These are phyloP conservation scores for Anthrax anthrax DNA, from an alignment of 2,888 invertebrate genomes.

Conservation along the genomic window DNA sequence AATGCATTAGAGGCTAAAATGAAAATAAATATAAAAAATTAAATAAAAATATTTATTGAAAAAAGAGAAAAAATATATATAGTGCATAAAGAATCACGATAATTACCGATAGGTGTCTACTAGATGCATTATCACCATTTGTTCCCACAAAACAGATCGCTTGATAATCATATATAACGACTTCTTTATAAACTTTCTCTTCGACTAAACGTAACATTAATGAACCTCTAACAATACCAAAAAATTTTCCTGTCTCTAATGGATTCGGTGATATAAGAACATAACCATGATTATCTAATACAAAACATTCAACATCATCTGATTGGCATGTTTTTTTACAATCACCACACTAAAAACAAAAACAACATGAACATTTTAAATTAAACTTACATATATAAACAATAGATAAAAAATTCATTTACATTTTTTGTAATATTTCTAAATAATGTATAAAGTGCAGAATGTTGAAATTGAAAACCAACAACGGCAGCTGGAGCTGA, in stretches of 20 bases:
- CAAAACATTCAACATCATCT: constrained; percentile 60
- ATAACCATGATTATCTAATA: constrained; percentile 83
- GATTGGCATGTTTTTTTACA: constrained; percentile 47
- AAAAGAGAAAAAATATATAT: neutral
- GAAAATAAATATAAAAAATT: too few relatives aligned
- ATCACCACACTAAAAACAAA: constrained; percentile 13
- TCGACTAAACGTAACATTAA: constrained; percentile 61
- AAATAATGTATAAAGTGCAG: constrained; percentile 59
- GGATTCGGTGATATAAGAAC: constrained; percentile 61
- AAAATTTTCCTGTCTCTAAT: constrained; percentile 66
- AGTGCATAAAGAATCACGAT: neutral
- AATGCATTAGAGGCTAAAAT: constrained; percentile 43
- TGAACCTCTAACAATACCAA: constrained; percentile 67
- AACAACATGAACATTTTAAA: too few relatives aligned
- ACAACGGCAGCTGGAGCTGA: constrained; percentile 54
- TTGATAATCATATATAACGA: constrained; percentile 74
- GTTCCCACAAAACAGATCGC: constrained; percentile 69
- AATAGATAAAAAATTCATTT: constrained; percentile 24
- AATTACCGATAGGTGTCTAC: constrained; percentile 44
- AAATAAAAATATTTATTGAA: constrained; percentile 1
- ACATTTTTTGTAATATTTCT: constrained; percentile 65
- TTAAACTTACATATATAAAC: constrained; percentile 26
- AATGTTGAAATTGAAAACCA: constrained; percentile 69
- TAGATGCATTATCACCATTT: constrained; percentile 46
- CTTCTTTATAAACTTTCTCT: constrained; percentile 58